phyloP scores from a whole-genome alignment of 2,113 vertebrate species.

The Onychostruthus taczanowskii region DNA sequence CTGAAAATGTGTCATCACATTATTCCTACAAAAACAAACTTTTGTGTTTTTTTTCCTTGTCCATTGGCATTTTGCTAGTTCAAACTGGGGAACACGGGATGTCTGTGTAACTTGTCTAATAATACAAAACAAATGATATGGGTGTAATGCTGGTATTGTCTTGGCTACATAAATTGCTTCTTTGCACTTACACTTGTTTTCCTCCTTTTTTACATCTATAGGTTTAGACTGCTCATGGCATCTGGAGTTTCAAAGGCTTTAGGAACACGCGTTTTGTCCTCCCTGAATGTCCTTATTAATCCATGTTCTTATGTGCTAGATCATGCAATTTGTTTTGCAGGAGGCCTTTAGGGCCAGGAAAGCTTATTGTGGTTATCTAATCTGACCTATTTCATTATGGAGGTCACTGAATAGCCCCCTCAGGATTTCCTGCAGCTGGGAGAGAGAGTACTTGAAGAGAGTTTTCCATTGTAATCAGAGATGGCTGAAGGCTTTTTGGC shows the following conservation, averaged over 20 bases:
- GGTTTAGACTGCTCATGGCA: not conserved
- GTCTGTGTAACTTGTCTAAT: conserved; percentile 45
- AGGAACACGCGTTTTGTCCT: not conserved
- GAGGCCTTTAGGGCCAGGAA: conserved; percentile 25
- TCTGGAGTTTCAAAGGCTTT: conserved; percentile 1
- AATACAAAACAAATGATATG: conserved; percentile 14
- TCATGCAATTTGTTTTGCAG: conserved; percentile 43
- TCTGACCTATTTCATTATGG: conserved; percentile 39
- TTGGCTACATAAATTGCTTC: not conserved
- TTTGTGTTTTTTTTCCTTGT: conserved; percentile 8
- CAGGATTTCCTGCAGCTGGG: conserved; percentile 50
- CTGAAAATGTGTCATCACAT: conserved; percentile 66
- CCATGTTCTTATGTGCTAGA: conserved; percentile 22
- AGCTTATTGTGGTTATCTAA: conserved; percentile 53
- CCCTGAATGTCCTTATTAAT: conserved; percentile 20
- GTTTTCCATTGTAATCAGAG: conserved; percentile 27
- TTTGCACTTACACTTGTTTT: not conserved
- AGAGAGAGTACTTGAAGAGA: conserved; percentile 34
- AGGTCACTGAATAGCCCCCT: conserved; percentile 29
- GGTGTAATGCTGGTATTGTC: not conserved
- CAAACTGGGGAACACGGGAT: conserved; percentile 31
- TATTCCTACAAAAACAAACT: conserved; percentile 67
- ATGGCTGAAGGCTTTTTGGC: conserved; percentile 42
- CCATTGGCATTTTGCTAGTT: conserved; percentile 59
- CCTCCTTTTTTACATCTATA: not conserved